Conservation (phyloP, 1,140 invertebrate species). For the Matsumurasca onukii region DNA sequence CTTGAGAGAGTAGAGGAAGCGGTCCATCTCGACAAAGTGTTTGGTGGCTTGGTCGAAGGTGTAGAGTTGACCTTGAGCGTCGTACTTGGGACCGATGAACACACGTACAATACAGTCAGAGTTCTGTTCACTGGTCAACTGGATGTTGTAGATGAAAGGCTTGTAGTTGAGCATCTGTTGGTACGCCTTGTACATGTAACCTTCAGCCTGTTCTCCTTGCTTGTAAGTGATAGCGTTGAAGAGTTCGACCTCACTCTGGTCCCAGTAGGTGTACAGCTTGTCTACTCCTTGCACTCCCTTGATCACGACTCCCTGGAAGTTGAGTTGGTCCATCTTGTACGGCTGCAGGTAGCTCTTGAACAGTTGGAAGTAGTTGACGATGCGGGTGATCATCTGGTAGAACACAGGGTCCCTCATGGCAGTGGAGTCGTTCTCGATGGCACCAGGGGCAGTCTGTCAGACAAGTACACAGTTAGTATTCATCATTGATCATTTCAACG, state of each 20-base stretch:
- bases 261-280: constrained; percentile 35
- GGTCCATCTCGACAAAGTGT: constrained; percentile 46
- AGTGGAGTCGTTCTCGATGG: constrained; percentile 51
- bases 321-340: constrained; percentile 57
- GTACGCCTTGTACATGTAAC: constrained; percentile 43
- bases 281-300: constrained; percentile 41
- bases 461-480: background rate
- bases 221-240: constrained; percentile 57
- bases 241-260: constrained; percentile 50
- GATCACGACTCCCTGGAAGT: constrained; percentile 45
- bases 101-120: constrained; percentile 58
- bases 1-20: constrained; percentile 42
- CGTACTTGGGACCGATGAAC: constrained; percentile 69
- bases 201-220: constrained; percentile 48
- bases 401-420: constrained; percentile 55
- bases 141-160: constrained; percentile 61
- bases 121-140: constrained; percentile 57
- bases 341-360: constrained; percentile 53
- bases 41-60: constrained; percentile 36
- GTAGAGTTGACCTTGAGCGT: constrained; percentile 53
- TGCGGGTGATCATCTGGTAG: constrained; percentile 52
- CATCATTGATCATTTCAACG: too few relatives aligned
- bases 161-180: constrained; percentile 63
- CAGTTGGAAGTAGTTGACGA: constrained; percentile 55
- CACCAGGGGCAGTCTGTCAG: constrained; percentile 48